Evolutionary conservation across 2,888 invertebrate genomes (phyloP).

Genomic region (Andrena trimmerana): DNA sequence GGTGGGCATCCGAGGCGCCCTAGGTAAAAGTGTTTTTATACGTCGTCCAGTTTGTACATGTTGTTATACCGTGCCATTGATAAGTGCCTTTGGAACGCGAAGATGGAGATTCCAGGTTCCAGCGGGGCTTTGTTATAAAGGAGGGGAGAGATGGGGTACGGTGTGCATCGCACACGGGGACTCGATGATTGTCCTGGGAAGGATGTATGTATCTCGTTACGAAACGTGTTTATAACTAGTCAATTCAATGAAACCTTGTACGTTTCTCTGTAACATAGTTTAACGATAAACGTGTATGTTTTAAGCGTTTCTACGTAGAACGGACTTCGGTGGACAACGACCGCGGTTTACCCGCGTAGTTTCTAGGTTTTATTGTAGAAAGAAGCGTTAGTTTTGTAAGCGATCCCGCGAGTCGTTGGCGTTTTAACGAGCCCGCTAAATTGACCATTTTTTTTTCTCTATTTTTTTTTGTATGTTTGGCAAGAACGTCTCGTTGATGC

Average conservation of each 20-base stretch:
- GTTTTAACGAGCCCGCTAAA: background rate
- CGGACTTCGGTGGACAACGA: constrained; percentile 28
- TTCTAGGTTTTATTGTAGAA: constrained; percentile 44
- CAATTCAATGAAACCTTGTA: constrained; percentile 72
- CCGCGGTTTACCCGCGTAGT: constrained; percentile 42
- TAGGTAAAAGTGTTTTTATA: constrained; percentile 15
- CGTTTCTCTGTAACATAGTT: constrained; percentile 71
- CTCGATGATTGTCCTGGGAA: constrained; percentile 14
- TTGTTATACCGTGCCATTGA: constrained; percentile 61
- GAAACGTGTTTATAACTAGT: constrained; percentile 82
- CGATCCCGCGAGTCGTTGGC: constrained; percentile 5
- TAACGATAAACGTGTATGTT: constrained; percentile 54
- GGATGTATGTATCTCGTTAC: constrained; percentile 47
- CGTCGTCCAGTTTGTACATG: constrained; percentile 51
- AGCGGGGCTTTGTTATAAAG: constrained; percentile 29
- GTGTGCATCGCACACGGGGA: background rate
- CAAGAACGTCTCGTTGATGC: background rate
- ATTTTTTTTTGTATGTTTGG: background rate
- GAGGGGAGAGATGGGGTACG: background rate
- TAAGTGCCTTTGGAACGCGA: constrained; percentile 50
- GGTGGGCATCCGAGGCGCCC: constrained; percentile 10
- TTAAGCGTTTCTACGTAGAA: constrained; percentile 60
- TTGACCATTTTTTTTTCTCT: background rate
- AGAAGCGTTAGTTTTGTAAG: constrained; percentile 9
- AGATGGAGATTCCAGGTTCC: background rate